phyloP scores from a whole-genome alignment of 2,888 invertebrate species.

The Heteromyza rotundicornis region DNA sequence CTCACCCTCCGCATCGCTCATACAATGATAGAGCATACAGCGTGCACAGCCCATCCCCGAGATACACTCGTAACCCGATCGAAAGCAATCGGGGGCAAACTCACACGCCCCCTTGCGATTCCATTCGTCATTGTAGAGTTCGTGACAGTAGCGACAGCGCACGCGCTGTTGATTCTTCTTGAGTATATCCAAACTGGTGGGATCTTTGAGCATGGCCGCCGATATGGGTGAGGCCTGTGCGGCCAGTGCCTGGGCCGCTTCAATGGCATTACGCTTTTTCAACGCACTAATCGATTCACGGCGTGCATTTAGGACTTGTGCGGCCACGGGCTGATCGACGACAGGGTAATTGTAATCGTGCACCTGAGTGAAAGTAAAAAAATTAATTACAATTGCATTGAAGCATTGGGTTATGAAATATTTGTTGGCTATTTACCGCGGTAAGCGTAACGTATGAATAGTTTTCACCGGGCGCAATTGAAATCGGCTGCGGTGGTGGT shows the following conservation, averaged over 20 bases:
- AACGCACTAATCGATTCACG: slow-evolving; percentile 68
- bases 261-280: slow-evolving; percentile 70
- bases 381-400: background rate
- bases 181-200: slow-evolving; percentile 49
- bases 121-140: slow-evolving; percentile 80
- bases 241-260: slow-evolving; percentile 58
- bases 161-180: slow-evolving; percentile 60
- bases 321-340: slow-evolving; percentile 61
- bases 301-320: slow-evolving; percentile 59
- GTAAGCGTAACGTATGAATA: slow-evolving; percentile 86
- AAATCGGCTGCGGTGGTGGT: background rate
- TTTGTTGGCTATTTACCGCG: slow-evolving; percentile 64
- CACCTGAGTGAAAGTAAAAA: slow-evolving; percentile 56
- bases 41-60: slow-evolving; percentile 87
- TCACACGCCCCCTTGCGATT: slow-evolving; percentile 87
- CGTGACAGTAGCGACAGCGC: slow-evolving; percentile 75
- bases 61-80: slow-evolving; percentile 79
- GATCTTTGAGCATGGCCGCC: slow-evolving; percentile 46
- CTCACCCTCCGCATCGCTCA: slow-evolving; percentile 89
- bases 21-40: slow-evolving; percentile 92
- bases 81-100: slow-evolving; percentile 84
- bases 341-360: slow-evolving; percentile 89
- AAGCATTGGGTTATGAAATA: background rate
- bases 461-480: slow-evolving; percentile 67
- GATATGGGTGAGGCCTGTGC: slow-evolving; percentile 53